A percentile compares a stretch with the other conserved stretches of the same genome.
Evolutionary conservation across 2,113 vertebrate genomes (phyloP).

Genomic region (Chamaetylas fuelleborni): DNA sequence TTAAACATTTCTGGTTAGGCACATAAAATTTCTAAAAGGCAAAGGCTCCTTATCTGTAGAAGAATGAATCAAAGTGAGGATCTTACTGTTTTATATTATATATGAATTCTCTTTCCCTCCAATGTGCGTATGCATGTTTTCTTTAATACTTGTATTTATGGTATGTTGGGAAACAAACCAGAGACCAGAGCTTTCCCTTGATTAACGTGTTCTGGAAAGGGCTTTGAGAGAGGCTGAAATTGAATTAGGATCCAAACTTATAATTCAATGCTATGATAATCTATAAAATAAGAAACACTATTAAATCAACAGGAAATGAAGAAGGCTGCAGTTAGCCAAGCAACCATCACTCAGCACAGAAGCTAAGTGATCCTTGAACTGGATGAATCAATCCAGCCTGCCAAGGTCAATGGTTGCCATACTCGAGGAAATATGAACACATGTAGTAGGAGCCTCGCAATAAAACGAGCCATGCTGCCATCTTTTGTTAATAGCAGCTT

Average conservation of each 20-base stretch:
- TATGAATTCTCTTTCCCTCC: background rate
- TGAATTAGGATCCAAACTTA: conserved; percentile 29
- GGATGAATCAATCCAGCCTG: conserved; percentile 55
- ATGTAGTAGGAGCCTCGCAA: background rate
- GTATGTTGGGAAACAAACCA: background rate
- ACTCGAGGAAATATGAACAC: conserved; percentile 37
- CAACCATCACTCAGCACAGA: conserved; percentile 35
- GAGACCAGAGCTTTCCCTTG: background rate
- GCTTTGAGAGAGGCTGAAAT: background rate
- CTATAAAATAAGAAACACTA: conserved; percentile 56
- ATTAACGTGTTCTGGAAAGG: conserved; percentile 8
- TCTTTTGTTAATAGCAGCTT: conserved; percentile 21
- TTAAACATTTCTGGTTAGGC: background rate
- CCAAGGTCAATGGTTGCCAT: conserved; percentile 56
- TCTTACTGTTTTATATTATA: background rate
- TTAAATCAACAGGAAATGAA: conserved; percentile 64
- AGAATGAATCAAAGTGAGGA: background rate
- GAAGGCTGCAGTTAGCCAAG: conserved; percentile 32
- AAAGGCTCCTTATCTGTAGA: background rate
- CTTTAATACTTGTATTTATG: background rate
- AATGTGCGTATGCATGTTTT: background rate
- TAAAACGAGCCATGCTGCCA: conserved; percentile 19
- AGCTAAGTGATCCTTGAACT: conserved; percentile 52
- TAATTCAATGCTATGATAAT: conserved; percentile 44
- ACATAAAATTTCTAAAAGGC: background rate